Evolutionary conservation across 1,140 invertebrate species (phyloP).

Genomic region (Brachionus manjavacas): DNA sequence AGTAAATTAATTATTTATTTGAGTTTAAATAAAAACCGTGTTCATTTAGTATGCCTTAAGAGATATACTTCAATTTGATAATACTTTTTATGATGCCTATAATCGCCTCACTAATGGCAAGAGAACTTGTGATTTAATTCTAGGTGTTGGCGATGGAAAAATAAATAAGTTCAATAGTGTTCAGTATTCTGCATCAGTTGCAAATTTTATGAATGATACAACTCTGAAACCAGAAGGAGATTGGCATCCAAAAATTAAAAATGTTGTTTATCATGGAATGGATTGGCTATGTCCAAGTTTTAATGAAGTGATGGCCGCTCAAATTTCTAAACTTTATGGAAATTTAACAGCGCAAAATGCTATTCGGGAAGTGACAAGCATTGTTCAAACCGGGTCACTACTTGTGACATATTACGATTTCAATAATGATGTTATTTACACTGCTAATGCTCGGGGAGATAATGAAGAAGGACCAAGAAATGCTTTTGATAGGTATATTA

Average conservation of each 20-base stretch:
- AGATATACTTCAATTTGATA: conserved; percentile 50
- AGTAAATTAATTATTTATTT: conserved; percentile 36
- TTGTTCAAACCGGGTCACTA: conserved; percentile 48
- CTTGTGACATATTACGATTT: conserved; percentile 49
- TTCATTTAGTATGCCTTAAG: conserved; percentile 43
- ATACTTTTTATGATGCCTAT: conserved; percentile 46
- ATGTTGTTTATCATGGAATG: conserved; percentile 48
- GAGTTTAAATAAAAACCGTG: background rate
- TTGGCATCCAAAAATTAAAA: conserved; percentile 50
- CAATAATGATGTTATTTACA: conserved; percentile 46
- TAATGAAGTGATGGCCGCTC: conserved; percentile 46
- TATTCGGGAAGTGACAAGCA: conserved; percentile 47
- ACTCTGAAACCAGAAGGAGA: conserved; percentile 46
- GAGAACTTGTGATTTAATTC: conserved; percentile 49
- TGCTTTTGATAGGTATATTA: conserved; percentile 48
- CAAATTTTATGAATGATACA: conserved; percentile 48
- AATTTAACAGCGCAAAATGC: conserved; percentile 47
- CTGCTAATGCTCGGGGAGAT: conserved; percentile 47
- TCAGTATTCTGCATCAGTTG: conserved; percentile 48
- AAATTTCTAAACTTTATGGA: conserved; percentile 46
- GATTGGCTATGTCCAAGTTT: conserved; percentile 44
- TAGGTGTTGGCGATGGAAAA: conserved; percentile 51
- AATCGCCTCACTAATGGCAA: conserved; percentile 45
- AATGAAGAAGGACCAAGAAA: conserved; percentile 46
- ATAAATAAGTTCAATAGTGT: conserved; percentile 46